phyloP scores from a whole-genome alignment of 2,113 vertebrate species.

The Rhea americana region DNA sequence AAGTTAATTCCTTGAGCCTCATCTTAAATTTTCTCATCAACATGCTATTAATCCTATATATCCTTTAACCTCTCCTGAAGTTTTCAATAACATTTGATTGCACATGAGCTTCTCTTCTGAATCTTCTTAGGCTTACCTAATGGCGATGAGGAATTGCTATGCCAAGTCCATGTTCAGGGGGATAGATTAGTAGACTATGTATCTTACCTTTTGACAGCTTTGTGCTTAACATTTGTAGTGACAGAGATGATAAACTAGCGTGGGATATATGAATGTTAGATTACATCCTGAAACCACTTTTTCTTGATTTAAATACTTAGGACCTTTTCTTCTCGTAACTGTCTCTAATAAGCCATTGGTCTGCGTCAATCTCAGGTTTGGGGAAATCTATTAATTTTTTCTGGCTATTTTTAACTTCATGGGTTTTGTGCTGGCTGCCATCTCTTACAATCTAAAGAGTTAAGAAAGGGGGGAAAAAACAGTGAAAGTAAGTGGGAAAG shows the following conservation, averaged over 20 bases:
- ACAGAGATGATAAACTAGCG: not conserved
- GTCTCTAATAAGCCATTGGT: not conserved
- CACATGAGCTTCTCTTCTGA: not conserved
- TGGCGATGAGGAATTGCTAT: not conserved
- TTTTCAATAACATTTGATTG: not conserved
- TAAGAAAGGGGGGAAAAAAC: not conserved
- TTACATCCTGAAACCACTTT: not conserved
- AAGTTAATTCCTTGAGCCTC: slow-evolving; percentile 43
- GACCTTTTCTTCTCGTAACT: not conserved
- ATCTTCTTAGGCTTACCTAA: not conserved
- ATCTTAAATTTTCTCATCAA: slow-evolving; percentile 56
- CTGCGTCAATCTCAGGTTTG: not conserved
- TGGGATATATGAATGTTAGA: not conserved
- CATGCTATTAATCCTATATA: slow-evolving; percentile 48
- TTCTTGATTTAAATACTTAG: not conserved
- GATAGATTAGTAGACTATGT: not conserved
- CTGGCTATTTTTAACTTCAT: not conserved
- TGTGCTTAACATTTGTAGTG: not conserved
- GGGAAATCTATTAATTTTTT: not conserved
- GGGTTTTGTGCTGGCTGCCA: not conserved
- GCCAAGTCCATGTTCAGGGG: not conserved
- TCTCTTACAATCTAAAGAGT: not conserved
- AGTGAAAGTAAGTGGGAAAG: not conserved
- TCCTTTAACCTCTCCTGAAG: not conserved
- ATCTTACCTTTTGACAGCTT: not conserved